phyloP scores from a whole-genome alignment of 2,113 vertebrate species.

The Scytalopus superciliaris region DNA sequence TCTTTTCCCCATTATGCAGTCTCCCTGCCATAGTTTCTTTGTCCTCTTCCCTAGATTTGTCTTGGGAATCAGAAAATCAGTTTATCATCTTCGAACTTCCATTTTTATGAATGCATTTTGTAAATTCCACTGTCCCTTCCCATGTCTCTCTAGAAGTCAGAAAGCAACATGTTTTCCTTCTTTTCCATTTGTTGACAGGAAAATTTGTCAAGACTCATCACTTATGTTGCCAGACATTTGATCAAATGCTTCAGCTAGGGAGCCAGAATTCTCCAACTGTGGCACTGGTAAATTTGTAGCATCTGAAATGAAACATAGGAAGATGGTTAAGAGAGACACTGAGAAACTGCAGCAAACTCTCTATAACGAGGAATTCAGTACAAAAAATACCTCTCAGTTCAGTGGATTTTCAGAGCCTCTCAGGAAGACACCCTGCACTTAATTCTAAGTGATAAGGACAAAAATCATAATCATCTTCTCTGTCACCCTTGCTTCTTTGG shows the following conservation, averaged over 20 bases:
- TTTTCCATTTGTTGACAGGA: constrained; percentile 49
- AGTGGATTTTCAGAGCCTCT: constrained; percentile 25
- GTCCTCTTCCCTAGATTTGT: constrained; percentile 61
- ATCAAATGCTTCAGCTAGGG: constrained; percentile 46
- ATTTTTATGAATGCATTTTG: constrained; percentile 22
- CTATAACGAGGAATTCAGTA: not conserved
- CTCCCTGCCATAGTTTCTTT: constrained; percentile 64
- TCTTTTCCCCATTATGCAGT: constrained; percentile 61
- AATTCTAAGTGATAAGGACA: not conserved
- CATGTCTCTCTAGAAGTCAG: constrained; percentile 57
- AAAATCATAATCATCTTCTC: not conserved
- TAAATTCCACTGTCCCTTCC: constrained; percentile 56
- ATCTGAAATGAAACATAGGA: constrained; percentile 65
- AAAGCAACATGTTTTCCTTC: constrained; percentile 44
- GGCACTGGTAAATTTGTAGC: not conserved
- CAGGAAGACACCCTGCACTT: constrained; percentile 33
- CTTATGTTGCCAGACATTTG: constrained; percentile 38
- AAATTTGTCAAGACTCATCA: constrained; percentile 51
- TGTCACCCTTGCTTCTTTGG: not conserved
- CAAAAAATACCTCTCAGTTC: constrained; percentile 6
- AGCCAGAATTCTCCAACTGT: constrained; percentile 45
- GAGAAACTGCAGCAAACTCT: not conserved
- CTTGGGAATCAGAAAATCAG: constrained; percentile 57
- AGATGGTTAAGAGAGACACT: constrained; percentile 21
- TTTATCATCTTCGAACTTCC: constrained; percentile 47